Evolutionary conservation across 2,113 vertebrate genomes (phyloP).

Genomic region (Neomonachus schauinslandi): DNA sequence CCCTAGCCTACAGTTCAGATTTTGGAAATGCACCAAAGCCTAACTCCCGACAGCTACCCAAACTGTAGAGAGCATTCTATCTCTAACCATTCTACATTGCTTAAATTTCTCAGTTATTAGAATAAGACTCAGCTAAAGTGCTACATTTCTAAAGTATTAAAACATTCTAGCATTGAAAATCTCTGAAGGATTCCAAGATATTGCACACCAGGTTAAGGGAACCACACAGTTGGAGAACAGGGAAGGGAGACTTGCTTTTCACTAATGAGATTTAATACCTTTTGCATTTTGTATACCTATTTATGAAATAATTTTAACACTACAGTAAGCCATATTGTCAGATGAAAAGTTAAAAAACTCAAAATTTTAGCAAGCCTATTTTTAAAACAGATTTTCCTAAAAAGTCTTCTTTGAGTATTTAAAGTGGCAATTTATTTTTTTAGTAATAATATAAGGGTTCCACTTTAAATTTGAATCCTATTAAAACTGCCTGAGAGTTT

Average conservation of each 20-base stretch:
- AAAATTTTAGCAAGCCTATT: not conserved
- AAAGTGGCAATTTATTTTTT: not conserved
- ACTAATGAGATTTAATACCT: not conserved
- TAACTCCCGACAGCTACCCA: not conserved
- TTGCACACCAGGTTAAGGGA: not conserved
- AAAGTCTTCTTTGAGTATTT: not conserved
- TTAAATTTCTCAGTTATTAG: not conserved
- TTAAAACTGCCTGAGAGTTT: not conserved
- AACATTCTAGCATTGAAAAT: not conserved
- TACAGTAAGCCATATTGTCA: not conserved
- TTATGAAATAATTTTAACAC: not conserved
- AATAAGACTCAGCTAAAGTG: not conserved
- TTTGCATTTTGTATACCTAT: not conserved
- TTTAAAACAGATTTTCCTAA: not conserved
- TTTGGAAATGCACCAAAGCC: not conserved
- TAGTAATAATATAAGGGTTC: not conserved
- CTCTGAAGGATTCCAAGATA: not conserved
- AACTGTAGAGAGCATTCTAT: not conserved
- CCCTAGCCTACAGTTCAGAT: not conserved
- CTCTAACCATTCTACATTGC: not conserved
- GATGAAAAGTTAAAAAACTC: not conserved
- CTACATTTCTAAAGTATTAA: not conserved
- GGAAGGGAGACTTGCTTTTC: not conserved
- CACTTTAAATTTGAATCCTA: slow-evolving; percentile 43
- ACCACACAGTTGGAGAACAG: not conserved